Percentiles rank a stretch among this genome's conserved stretches.
phyloP scores from a whole-genome alignment of 1,140 invertebrate species.

The Hermetia illucens region DNA sequence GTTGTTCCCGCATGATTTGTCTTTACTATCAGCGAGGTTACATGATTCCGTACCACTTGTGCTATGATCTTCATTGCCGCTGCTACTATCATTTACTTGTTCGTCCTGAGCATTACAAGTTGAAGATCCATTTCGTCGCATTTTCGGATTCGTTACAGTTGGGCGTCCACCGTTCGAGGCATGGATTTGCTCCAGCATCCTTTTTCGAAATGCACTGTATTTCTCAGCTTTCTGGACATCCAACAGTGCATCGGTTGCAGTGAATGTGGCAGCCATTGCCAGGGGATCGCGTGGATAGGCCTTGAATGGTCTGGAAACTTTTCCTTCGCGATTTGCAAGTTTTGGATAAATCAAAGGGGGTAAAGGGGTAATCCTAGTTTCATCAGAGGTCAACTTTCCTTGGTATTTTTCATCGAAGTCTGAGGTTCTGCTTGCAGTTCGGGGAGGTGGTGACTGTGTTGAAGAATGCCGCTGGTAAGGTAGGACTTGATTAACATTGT shows the following conservation, averaged over 20 bases:
- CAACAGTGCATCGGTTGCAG: conserved; percentile 31
- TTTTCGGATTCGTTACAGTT: conserved; percentile 45
- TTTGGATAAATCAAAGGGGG: too few species aligned
- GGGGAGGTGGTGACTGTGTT: conserved; percentile 2
- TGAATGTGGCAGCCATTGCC: conserved; percentile 35
- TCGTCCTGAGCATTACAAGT: conserved; percentile 13
- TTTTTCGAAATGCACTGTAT: conserved; percentile 48
- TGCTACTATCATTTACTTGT: conserved; percentile 15
- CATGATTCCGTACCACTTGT: conserved; percentile 12
- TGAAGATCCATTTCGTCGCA: conserved; percentile 40
- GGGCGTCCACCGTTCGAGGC: conserved; percentile 38
- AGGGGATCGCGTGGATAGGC: conserved; percentile 55
- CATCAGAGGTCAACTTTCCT: conserved; percentile 1
- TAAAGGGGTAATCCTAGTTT: conserved; percentile 8
- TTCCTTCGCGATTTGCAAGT: conserved; percentile 18
- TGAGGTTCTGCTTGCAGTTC: too few species aligned
- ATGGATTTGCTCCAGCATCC: conserved; percentile 48
- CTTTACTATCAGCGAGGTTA: conserved; percentile 15
- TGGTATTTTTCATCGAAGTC: neutral
- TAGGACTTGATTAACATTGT: too few species aligned
- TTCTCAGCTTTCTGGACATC: conserved; percentile 40
- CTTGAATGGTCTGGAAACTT: conserved; percentile 47
- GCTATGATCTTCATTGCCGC: conserved; percentile 23
- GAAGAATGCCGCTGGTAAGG: too few species aligned
- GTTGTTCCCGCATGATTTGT: conserved; percentile 7